These are phyloP conservation scores for Myotis brandtii DNA, from an alignment of 2,113 vertebrate species.

Conservation along the genomic window DNA sequence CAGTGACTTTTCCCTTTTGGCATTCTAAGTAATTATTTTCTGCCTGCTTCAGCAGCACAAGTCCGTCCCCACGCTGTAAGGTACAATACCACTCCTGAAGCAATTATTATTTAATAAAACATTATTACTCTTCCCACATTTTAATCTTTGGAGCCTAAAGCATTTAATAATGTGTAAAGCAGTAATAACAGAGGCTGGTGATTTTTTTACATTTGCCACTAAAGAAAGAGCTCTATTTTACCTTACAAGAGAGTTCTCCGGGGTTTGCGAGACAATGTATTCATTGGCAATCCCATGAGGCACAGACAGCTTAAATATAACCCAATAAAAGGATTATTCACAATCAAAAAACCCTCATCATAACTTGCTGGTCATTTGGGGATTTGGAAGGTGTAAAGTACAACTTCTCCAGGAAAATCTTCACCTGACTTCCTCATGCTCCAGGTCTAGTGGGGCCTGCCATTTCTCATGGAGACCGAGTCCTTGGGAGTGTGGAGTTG, in stretches of 20 bases:
- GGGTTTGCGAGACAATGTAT: constrained; percentile 85
- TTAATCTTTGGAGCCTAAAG: constrained; percentile 80
- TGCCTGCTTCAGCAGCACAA: constrained; percentile 87
- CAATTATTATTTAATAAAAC: constrained; percentile 83
- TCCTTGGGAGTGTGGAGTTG: not conserved
- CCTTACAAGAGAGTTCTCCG: constrained; percentile 92
- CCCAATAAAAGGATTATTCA: constrained; percentile 69
- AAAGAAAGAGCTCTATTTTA: constrained; percentile 78
- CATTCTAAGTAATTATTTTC: constrained; percentile 88
- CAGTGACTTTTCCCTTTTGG: constrained; percentile 86
- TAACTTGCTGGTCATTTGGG: not conserved
- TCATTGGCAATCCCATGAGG: constrained; percentile 90
- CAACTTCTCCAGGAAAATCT: not conserved
- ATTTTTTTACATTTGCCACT: constrained; percentile 9
- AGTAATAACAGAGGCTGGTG: constrained; percentile 10
- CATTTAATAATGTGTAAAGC: constrained; percentile 62
- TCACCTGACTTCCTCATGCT: not conserved
- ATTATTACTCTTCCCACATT: constrained; percentile 76
- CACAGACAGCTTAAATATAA: constrained; percentile 89
- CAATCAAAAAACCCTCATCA: not conserved
- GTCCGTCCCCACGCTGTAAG: constrained; percentile 88
- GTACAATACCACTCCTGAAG: constrained; percentile 77
- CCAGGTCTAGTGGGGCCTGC: not conserved
- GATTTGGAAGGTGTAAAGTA: not conserved
- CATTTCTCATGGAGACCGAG: not conserved